Evolutionary conservation across 2,797 vertebrate genomes (phyloP).

Genomic region (Macroramphosus scolopax): DNA sequence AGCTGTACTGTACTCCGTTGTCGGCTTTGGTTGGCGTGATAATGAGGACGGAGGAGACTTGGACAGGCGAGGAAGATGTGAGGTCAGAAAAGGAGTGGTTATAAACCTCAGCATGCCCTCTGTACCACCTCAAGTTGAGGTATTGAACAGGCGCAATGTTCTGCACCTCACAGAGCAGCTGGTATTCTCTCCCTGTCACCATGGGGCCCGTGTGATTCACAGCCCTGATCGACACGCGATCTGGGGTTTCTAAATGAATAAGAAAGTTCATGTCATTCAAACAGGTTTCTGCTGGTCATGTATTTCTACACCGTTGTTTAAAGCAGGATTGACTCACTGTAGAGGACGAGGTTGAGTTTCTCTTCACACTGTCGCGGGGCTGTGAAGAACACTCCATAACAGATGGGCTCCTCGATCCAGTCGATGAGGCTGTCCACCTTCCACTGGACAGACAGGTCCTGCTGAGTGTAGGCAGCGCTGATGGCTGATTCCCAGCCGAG

Average conservation of each 20-base stretch:
- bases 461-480: constrained; percentile 74
- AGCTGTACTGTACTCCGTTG: constrained; percentile 69
- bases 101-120: constrained; percentile 76
- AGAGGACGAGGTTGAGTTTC: constrained; percentile 81
- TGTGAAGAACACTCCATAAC: constrained; percentile 83
- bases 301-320: background rate
- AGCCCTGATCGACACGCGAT: constrained; percentile 75
- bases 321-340: constrained; percentile 71
- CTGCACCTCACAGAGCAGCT: constrained; percentile 82
- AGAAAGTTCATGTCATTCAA: constrained; percentile 13
- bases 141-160: constrained; percentile 84
- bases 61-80: constrained; percentile 77
- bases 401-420: constrained; percentile 85
- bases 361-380: constrained; percentile 82
- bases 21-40: constrained; percentile 74
- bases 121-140: constrained; percentile 80
- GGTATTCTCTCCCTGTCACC: constrained; percentile 78
- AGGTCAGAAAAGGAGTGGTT: constrained; percentile 80
- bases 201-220: constrained; percentile 78
- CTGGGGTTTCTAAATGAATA: constrained; percentile 73
- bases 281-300: background rate
- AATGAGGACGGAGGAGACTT: constrained; percentile 80
- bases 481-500: constrained; percentile 82
- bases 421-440: constrained; percentile 81
- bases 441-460: constrained; percentile 76